Conservation (phyloP, 2,888 invertebrate genomes). For the Xylocampa areola region DNA sequence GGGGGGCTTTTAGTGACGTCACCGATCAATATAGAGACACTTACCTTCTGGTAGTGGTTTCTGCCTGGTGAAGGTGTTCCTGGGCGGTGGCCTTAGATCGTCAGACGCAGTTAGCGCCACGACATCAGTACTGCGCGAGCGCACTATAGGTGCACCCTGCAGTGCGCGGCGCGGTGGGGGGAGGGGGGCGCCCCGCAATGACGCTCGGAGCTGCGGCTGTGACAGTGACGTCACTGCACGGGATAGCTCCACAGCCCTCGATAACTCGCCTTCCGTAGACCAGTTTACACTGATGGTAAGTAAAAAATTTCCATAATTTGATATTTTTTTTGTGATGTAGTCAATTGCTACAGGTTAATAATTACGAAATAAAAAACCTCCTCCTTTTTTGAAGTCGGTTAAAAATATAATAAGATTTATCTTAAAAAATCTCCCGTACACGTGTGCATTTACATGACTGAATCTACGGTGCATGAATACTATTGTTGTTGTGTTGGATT, state of each 20-base stretch:
- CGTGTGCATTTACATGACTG: too few relatives aligned
- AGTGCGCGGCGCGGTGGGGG: conserved; percentile 54
- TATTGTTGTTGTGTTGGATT: too few relatives aligned
- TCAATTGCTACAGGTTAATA: too few relatives aligned
- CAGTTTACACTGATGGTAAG: conserved; percentile 79
- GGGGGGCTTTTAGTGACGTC: too few relatives aligned
- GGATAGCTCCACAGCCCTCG: conserved; percentile 67
- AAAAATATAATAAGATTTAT: too few relatives aligned
- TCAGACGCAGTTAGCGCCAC: conserved; percentile 60
- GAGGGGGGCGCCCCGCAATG: conserved; percentile 63
- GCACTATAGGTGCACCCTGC: conserved; percentile 61
- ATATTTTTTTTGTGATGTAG: too few relatives aligned
- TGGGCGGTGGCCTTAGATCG: conserved; percentile 71
- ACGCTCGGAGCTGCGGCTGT: conserved; percentile 76
- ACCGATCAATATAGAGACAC: too few relatives aligned
- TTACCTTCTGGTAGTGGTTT: conserved; percentile 70
- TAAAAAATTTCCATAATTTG: neutral
- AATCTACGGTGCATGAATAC: too few relatives aligned
- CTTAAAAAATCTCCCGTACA: too few relatives aligned
- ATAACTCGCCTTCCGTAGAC: conserved; percentile 79
- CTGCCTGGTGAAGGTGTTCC: conserved; percentile 68
- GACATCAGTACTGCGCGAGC: conserved; percentile 77
- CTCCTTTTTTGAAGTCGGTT: too few relatives aligned
- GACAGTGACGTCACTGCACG: conserved; percentile 73
- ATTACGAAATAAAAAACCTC: too few relatives aligned